Conservation (phyloP, 2,888 invertebrate species). For the Horisme vitalbata region DNA sequence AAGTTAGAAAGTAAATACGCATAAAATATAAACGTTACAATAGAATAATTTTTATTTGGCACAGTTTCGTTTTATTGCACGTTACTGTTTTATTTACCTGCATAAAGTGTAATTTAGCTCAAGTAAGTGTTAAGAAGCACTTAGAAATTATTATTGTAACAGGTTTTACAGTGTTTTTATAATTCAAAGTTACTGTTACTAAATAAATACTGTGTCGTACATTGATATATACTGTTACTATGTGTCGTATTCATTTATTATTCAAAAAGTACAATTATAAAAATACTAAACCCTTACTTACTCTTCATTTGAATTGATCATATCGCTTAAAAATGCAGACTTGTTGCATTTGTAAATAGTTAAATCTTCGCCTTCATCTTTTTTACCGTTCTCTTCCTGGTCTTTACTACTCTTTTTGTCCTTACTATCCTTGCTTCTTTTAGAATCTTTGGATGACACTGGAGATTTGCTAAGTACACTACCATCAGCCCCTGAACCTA, state of each 20-base stretch:
- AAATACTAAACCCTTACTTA: slow-evolving; percentile 52
- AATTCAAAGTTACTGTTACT: too few relatives aligned
- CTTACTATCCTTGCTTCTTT: slow-evolving; percentile 88
- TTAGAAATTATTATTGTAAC: too few relatives aligned
- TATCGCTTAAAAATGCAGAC: slow-evolving; percentile 88
- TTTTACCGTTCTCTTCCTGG: slow-evolving; percentile 74
- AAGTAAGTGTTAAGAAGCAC: too few relatives aligned
- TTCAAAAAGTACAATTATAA: background rate
- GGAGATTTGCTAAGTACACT: slow-evolving; percentile 91
- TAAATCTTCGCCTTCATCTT: slow-evolving; percentile 85
- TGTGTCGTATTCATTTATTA: background rate
- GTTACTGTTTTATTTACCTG: too few relatives aligned
- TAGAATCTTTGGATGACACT: slow-evolving; percentile 89
- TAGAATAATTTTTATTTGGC: too few relatives aligned
- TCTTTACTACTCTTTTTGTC: slow-evolving; percentile 81
- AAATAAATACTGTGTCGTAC: too few relatives aligned
- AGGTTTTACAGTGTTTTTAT: too few relatives aligned
- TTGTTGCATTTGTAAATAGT: slow-evolving; percentile 85
- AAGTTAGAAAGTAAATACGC: too few relatives aligned
- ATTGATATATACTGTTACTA: too few relatives aligned
- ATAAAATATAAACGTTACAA: too few relatives aligned
- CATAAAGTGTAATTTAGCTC: too few relatives aligned
- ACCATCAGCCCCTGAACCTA: slow-evolving; percentile 84
- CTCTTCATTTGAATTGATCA: slow-evolving; percentile 88
- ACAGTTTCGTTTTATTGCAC: too few relatives aligned